These are phyloP conservation scores for Lepilemur septentrionalis DNA, from an alignment of 2,797 vertebrate species.

Conservation along the genomic window DNA sequence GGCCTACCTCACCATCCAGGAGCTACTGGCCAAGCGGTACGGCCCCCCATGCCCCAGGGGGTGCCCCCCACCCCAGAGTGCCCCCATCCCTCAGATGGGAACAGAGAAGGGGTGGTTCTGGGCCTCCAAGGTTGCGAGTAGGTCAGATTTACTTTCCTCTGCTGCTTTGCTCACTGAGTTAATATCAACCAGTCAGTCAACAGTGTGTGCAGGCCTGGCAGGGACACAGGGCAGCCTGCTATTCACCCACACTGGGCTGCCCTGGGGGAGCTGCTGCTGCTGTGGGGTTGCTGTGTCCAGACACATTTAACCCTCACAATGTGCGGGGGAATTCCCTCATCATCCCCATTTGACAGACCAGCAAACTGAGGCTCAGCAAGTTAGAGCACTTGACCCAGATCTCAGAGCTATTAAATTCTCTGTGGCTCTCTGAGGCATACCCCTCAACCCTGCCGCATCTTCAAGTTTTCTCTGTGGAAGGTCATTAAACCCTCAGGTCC, in stretches of 20 bases:
- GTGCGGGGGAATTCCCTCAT: neutral
- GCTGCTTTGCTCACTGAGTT: neutral
- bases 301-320: neutral
- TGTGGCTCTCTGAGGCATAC: neutral
- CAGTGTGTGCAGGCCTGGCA: fast-evolving
- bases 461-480: neutral
- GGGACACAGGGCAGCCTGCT: neutral
- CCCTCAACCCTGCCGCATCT: neutral
- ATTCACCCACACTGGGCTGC: neutral
- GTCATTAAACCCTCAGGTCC: neutral
- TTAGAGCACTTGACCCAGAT: neutral
- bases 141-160: neutral
- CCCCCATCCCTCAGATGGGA: no score
- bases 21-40: slow-evolving; percentile 91
- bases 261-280: neutral
- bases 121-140: neutral
- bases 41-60: fast-evolving
- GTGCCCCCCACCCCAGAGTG: no score
- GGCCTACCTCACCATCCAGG: slow-evolving; percentile 95
- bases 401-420: neutral
- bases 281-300: neutral
- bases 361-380: neutral
- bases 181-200: slow-evolving; percentile 39
- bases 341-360: neutral
- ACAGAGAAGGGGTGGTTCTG: neutral